These are phyloP conservation scores for Lymantria dispar DNA, from an alignment of 2,888 invertebrate genomes.

Conservation along the genomic window DNA sequence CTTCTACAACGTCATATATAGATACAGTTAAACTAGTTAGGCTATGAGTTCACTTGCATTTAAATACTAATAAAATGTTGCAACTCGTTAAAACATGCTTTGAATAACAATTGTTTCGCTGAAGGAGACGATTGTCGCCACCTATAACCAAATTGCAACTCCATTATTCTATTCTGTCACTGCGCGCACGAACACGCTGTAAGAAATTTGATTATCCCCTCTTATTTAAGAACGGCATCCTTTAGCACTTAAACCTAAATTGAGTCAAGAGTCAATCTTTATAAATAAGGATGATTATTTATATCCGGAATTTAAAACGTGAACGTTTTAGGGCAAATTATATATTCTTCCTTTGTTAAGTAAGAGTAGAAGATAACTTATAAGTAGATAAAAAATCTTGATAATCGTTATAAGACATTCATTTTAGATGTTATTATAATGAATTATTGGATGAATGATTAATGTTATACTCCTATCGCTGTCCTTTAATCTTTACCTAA, in stretches of 20 bases:
- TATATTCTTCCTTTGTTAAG: too few relatives aligned
- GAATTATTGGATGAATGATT: too few relatives aligned
- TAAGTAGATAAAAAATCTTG: too few relatives aligned
- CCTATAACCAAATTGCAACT: constrained; percentile 46
- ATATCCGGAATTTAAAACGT: constrained; percentile 16
- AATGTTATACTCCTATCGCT: too few relatives aligned
- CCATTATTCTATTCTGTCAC: constrained; percentile 62
- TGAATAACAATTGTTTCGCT: constrained; percentile 23
- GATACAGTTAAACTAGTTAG: not conserved
- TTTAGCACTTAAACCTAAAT: constrained; percentile 21
- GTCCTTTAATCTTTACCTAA: too few relatives aligned
- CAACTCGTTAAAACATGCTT: constrained; percentile 11
- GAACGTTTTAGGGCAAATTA: too few relatives aligned
- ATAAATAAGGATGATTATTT: constrained; percentile 28
- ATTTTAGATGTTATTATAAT: too few relatives aligned
- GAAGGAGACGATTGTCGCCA: constrained; percentile 20
- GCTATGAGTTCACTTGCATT: not conserved
- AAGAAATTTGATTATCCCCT: constrained; percentile 29
- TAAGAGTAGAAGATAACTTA: too few relatives aligned
- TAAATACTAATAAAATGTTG: not conserved
- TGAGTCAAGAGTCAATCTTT: constrained; percentile 16
- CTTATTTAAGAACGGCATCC: constrained; percentile 21
- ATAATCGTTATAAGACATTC: too few relatives aligned
- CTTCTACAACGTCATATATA: not conserved
- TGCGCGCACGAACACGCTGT: constrained; percentile 16